Conservation (phyloP, 35 echinoderm and acorn worm species). For the Ophioderma brevispina region DNA sequence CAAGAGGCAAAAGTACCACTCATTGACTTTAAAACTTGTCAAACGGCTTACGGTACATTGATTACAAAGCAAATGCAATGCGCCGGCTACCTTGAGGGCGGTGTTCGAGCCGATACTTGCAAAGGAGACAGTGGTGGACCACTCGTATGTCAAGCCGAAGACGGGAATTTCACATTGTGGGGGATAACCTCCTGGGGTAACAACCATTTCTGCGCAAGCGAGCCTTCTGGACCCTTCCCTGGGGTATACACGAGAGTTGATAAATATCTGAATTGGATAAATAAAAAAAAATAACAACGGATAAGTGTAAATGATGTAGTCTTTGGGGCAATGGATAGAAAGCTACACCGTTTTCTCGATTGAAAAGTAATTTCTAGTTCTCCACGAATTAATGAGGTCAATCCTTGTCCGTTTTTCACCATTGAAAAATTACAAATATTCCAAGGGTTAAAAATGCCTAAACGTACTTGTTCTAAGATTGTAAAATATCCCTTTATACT, state of each 20-base stretch:
- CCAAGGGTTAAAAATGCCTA: too few relatives aligned
- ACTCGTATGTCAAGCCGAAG: conserved; percentile 67
- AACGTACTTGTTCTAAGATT: too few relatives aligned
- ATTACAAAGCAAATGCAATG: conserved; percentile 74
- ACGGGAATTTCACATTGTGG: conserved; percentile 60
- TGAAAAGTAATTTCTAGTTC: too few relatives aligned
- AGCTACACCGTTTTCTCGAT: too few relatives aligned
- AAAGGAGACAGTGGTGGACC: conserved; percentile 89
- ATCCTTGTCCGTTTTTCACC: too few relatives aligned
- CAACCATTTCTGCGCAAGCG: conserved; percentile 59
- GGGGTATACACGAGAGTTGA: conserved; percentile 84
- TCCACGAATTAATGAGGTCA: too few relatives aligned
- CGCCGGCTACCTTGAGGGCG: conserved; percentile 42
- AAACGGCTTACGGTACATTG: conserved; percentile 44
- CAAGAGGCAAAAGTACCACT: conserved; percentile 60
- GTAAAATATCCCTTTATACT: too few relatives aligned
- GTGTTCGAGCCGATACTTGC: conserved; percentile 68
- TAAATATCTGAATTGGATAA: conserved; percentile 75
- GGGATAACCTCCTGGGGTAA: conserved; percentile 85
- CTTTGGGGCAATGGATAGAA: too few relatives aligned
- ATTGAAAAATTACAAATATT: too few relatives aligned
- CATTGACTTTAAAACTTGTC: conserved; percentile 28
- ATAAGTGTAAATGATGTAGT: conserved; percentile 10
- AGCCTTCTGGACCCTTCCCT: conserved; percentile 45
- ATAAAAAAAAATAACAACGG: conserved; percentile 41